These are phyloP conservation scores for Cyclophora punctaria DNA, from an alignment of 2,888 invertebrate species.

Conservation along the genomic window DNA sequence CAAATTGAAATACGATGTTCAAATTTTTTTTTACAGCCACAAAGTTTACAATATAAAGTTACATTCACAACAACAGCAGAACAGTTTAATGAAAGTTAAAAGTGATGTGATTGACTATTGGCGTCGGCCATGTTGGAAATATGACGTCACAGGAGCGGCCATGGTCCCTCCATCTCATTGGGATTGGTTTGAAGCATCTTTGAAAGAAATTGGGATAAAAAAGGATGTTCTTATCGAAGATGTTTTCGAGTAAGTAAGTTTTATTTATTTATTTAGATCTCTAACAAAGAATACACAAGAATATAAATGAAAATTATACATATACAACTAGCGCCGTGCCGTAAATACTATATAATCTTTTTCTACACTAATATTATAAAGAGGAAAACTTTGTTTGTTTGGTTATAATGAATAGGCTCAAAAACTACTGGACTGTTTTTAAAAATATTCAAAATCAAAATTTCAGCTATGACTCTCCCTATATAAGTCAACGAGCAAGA, in stretches of 20 bases:
- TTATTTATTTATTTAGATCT: neutral
- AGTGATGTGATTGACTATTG: slow-evolving; percentile 44
- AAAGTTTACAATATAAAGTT: slow-evolving; percentile 48
- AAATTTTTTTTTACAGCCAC: slow-evolving; percentile 33
- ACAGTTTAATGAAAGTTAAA: slow-evolving; percentile 31
- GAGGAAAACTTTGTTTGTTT: too few species aligned
- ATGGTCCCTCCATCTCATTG: slow-evolving; percentile 50
- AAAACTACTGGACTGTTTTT: too few species aligned
- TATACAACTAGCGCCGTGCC: too few species aligned
- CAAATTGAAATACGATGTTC: too few species aligned
- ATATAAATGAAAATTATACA: too few species aligned
- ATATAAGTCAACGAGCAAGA: too few species aligned
- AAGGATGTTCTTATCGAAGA: slow-evolving; percentile 40
- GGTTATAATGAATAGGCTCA: too few species aligned
- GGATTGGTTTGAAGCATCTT: slow-evolving; percentile 46
- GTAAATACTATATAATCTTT: too few species aligned
- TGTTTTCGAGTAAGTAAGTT: slow-evolving; percentile 43
- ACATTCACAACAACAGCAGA: slow-evolving; percentile 30
- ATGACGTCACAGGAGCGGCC: slow-evolving; percentile 37
- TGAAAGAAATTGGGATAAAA: slow-evolving; percentile 31
- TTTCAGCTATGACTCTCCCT: too few species aligned
- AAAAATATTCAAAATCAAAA: too few species aligned
- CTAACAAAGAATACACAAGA: neutral
- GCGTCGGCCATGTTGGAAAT: slow-evolving; percentile 40
- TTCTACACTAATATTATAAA: too few species aligned